Percentiles rank a stretch among this genome's conserved stretches.
Evolutionary conservation across 2,797 vertebrate species (phyloP).

Genomic region (Podarcis lilfordi): DNA sequence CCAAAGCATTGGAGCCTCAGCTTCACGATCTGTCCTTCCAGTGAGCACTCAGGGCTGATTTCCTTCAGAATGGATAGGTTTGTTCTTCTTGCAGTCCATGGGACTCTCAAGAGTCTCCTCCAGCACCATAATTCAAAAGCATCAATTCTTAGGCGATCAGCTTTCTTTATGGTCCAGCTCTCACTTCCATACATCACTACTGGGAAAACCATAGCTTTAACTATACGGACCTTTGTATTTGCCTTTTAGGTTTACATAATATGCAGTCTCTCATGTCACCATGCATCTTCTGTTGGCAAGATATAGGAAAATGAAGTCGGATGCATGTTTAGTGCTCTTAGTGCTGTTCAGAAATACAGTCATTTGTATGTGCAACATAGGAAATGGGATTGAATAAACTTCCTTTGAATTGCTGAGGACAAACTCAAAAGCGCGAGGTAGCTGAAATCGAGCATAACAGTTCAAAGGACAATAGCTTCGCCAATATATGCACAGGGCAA

Average conservation of each 20-base stretch:
- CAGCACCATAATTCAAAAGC: too few species aligned
- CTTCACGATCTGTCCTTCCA: too few species aligned
- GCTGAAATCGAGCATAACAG: slow-evolving; percentile 16
- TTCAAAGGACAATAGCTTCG: background rate
- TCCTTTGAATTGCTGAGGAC: background rate
- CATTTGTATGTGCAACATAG: background rate
- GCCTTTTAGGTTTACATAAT: background rate
- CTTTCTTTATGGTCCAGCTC: too few species aligned
- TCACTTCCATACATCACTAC: too few species aligned
- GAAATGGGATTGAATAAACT: background rate
- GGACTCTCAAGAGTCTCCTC: too few species aligned
- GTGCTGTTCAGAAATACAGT: background rate
- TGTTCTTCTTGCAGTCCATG: too few species aligned
- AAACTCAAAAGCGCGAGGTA: slow-evolving; percentile 8
- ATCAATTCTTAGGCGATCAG: too few species aligned
- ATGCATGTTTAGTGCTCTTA: background rate
- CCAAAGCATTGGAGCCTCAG: too few species aligned
- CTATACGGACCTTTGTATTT: background rate
- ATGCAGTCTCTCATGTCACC: background rate
- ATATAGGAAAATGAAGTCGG: background rate
- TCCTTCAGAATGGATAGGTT: too few species aligned
- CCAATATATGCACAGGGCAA: background rate
- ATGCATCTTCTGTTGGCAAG: background rate
- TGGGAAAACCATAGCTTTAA: too few species aligned
- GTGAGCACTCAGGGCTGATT: too few species aligned